Percentiles rank a stretch among this genome's conserved stretches.
Conservation (phyloP, 2,797 vertebrate genomes). For the Periophthalmus magnuspinnatus region DNA sequence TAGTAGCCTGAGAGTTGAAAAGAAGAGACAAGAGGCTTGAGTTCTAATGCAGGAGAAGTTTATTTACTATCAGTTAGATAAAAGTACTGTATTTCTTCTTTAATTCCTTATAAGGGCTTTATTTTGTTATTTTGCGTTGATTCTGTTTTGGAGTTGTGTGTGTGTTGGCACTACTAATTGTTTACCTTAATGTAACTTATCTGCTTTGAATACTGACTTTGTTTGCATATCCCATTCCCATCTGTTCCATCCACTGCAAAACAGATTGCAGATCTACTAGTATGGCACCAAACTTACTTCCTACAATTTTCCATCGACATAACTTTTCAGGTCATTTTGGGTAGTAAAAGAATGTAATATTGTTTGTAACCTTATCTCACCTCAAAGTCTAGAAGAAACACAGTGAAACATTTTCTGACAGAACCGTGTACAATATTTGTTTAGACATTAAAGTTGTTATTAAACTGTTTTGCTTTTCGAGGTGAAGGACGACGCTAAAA, state of each 20-base stretch:
- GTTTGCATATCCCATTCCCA: not conserved
- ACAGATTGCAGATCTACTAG: not conserved
- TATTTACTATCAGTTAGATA: no score
- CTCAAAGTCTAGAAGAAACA: not conserved
- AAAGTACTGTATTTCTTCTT: not conserved
- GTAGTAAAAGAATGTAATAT: not conserved
- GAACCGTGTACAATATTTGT: not conserved
- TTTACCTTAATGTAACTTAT: not conserved
- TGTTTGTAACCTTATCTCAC: not conserved
- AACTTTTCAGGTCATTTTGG: not conserved
- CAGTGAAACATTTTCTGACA: not conserved
- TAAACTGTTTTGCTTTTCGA: slow-evolving; percentile 6
- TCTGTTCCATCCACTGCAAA: not conserved
- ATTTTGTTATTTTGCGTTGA: not conserved
- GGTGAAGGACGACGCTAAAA: not conserved
- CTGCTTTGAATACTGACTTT: not conserved
- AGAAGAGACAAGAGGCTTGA: no score
- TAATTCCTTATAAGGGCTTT: not conserved
- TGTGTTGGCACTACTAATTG: not conserved
- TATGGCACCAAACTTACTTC: not conserved
- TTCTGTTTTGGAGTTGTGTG: not conserved
- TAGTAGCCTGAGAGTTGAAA: no score
- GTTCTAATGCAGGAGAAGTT: no score
- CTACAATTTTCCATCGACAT: not conserved
- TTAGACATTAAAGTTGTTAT: not conserved